Evolutionary conservation across 2,888 invertebrate species (phyloP), one percentile per base, ranked within the genome.

Genomic region (Calephelis perditalis): DNA sequence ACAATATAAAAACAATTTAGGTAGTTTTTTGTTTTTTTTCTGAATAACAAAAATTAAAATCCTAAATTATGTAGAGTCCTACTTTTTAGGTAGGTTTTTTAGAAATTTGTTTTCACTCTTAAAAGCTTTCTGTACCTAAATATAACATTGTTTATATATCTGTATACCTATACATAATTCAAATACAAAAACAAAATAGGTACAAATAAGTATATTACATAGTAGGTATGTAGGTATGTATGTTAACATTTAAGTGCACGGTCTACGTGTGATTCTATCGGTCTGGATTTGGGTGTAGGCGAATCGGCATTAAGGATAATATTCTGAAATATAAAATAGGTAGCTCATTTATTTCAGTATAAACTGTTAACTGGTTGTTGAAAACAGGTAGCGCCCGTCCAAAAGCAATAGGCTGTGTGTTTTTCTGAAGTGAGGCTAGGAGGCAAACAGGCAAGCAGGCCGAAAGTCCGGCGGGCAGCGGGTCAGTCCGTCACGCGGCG

Each of bases 401-500:
- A 10, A 10, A 9, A 49, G 40, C 40, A 4, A 40, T 40, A 40
- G 40, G 40, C 5, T 6, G 40, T 58, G 36, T 45, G 12, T 15
- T 49, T 58, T 58, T 40, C 11, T 58, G 15, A 55, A 55, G 59
- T 71, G 72, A 77, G 79, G 76, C 74, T 73, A 81, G 70, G 76
- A 70, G 76, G 77, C 72, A 72, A 74, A 70, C 74, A 70, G 79
- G 81, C 78, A 71, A 72, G 66, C 69, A 65, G 68, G 77, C 78
- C 70, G 73, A 66, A 63, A 65, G 71, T 78, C 79, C 79, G 83
- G 81, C 84, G 76, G 79, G 79, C 79, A 83, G 81, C 84, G 76
- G 86, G 85, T 85, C 86, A 85, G 72, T 81, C 82, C 82, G 85
- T 77, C 85, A 82, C 81, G 78, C 81, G 80, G 81, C 84, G 84